Conservation (phyloP, 2,113 vertebrate genomes). For the Columba janthina region DNA sequence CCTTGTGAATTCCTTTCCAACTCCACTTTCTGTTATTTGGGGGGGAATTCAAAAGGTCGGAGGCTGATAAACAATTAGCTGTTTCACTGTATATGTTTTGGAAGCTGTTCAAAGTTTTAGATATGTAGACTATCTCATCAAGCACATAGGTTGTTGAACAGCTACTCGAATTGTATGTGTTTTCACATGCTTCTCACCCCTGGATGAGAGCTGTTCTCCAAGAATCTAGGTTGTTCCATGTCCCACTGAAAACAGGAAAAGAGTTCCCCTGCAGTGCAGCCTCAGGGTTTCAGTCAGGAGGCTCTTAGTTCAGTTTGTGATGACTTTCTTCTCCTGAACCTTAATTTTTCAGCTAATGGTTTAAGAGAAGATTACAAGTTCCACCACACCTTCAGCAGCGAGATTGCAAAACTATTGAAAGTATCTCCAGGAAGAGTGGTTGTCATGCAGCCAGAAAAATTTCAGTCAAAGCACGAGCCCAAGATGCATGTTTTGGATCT, state of each 20-base stretch:
- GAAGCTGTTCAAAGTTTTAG: neutral
- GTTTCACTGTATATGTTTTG: neutral
- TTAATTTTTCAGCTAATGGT: slow-evolving; percentile 79
- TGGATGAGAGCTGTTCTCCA: neutral
- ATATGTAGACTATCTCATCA: neutral
- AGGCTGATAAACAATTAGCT: neutral
- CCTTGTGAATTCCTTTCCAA: neutral
- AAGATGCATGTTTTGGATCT: slow-evolving; percentile 77
- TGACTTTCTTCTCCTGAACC: neutral
- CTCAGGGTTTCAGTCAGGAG: neutral
- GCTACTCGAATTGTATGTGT: neutral
- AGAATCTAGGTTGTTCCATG: neutral
- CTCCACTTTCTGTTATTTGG: neutral
- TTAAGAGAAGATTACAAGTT: slow-evolving; percentile 94
- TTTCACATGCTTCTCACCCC: neutral
- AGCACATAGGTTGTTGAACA: neutral
- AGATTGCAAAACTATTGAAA: slow-evolving; percentile 87
- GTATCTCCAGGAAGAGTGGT: slow-evolving; percentile 82
- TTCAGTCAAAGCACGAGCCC: slow-evolving; percentile 88
- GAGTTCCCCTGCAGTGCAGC: neutral
- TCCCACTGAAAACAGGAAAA: neutral
- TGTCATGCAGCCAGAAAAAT: slow-evolving; percentile 90
- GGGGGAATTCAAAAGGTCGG: neutral
- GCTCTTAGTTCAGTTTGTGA: neutral
- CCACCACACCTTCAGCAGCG: slow-evolving; percentile 87